A percentile compares a stretch with the other conserved stretches of the same genome.
phyloP scores from a whole-genome alignment of 2,888 invertebrate genomes.

The Lagria hirta region DNA sequence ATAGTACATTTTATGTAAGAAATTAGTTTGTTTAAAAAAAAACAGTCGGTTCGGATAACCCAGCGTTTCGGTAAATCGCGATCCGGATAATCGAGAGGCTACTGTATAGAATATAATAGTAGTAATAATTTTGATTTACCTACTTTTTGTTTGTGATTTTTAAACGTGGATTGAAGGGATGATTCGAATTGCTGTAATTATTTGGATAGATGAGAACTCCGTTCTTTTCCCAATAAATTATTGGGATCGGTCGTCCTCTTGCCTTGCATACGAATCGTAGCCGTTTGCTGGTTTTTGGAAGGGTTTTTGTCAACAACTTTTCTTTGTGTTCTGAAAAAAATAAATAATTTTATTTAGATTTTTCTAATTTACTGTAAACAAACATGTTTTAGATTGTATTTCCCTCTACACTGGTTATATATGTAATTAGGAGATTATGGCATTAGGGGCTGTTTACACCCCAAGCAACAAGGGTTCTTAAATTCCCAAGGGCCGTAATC shows the following conservation, averaged over 20 bases:
- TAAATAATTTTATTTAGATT: too few relatives aligned
- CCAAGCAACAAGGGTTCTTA: too few relatives aligned
- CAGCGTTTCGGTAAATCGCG: too few relatives aligned
- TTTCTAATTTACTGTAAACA: too few relatives aligned
- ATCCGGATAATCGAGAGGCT: not conserved
- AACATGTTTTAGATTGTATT: too few relatives aligned
- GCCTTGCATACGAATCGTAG: slow-evolving; percentile 74
- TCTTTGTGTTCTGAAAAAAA: not conserved
- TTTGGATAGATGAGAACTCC: slow-evolving; percentile 65
- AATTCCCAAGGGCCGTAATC: too few relatives aligned
- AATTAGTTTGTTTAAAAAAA: slow-evolving; percentile 4
- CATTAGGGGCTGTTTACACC: too few relatives aligned
- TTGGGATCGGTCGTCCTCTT: slow-evolving; percentile 76
- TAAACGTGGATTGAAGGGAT: slow-evolving; percentile 59
- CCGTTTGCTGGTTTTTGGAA: slow-evolving; percentile 27
- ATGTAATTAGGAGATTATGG: too few relatives aligned
- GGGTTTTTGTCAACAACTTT: not conserved
- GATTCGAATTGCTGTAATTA: too few relatives aligned
- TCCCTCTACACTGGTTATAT: too few relatives aligned
- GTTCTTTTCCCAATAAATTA: slow-evolving; percentile 81
- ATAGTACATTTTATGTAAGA: too few relatives aligned
- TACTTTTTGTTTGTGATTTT: slow-evolving; percentile 67
- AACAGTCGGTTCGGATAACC: slow-evolving; percentile 4
- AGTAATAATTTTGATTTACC: slow-evolving; percentile 35
- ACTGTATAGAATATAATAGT: slow-evolving; percentile 1